phyloP scores from a whole-genome alignment of 2,888 invertebrate genomes.

The Belgica antarctica region DNA sequence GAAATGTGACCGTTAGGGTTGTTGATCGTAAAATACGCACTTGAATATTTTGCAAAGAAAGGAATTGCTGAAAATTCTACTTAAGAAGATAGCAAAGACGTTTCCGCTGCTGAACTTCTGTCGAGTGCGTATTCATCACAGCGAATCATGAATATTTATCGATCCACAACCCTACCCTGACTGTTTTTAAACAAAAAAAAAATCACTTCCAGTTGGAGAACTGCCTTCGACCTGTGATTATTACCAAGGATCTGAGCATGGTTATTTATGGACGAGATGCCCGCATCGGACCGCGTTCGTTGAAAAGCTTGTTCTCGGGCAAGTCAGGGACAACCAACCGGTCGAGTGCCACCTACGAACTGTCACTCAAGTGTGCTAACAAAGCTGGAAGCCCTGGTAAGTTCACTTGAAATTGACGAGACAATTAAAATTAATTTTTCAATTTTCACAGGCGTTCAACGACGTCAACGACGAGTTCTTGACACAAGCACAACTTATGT shows the following conservation, averaged over 20 bases:
- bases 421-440: background rate
- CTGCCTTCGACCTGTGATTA: constrained; percentile 95
- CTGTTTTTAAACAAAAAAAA: no score
- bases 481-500: constrained; percentile 99
- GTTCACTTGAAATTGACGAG: background rate
- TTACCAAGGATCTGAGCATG: constrained; percentile 97
- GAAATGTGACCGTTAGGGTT: no score
- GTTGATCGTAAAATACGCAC: constrained; percentile 9
- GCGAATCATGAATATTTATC: no score
- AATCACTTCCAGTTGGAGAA: constrained; percentile 82
- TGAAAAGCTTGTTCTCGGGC: constrained; percentile 78
- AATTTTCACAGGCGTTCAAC: constrained; percentile 79
- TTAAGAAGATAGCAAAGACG: no score
- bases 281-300: constrained; percentile 74
- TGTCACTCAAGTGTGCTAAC: constrained; percentile 87
- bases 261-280: constrained; percentile 95
- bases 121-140: no score
- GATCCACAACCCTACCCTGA: no score
- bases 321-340: constrained; percentile 85
- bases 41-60: background rate
- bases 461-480: constrained; percentile 90
- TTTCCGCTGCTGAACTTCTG: no score
- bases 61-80: no score
- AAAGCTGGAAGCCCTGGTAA: constrained; percentile 94
- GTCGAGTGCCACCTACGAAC: constrained; percentile 94